phyloP scores from a whole-genome alignment of 2,113 vertebrate species.

The Pseudolaguvia tuberculata region DNA sequence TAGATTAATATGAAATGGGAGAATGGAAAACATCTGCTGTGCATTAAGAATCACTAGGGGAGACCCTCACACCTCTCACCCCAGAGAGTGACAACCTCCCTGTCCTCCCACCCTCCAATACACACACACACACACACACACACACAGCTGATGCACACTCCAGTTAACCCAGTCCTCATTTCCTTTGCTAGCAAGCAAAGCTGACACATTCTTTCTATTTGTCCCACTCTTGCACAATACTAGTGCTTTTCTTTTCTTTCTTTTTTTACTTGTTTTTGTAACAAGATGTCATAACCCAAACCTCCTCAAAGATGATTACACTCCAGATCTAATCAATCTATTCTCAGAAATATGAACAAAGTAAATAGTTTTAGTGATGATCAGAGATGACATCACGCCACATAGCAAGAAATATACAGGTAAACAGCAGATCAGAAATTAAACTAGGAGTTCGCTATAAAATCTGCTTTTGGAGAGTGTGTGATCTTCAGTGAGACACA shows the following conservation, averaged over 20 bases:
- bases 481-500: background rate
- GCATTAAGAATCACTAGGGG: conserved; percentile 43
- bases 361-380: conserved; percentile 11
- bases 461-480: background rate
- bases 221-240: conserved; percentile 13
- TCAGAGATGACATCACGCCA: conserved; percentile 36
- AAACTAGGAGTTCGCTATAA: conserved; percentile 23
- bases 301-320: conserved; percentile 15
- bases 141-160: conserved; percentile 18
- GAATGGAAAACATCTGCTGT: conserved; percentile 56
- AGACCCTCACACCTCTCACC: conserved; percentile 43
- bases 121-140: conserved; percentile 10
- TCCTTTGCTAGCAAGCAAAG: conserved; percentile 35
- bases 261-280: conserved; percentile 22
- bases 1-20: conserved; percentile 44
- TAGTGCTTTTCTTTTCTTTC: background rate
- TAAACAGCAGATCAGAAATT: conserved; percentile 5
- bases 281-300: conserved; percentile 8
- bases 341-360: conserved; percentile 14
- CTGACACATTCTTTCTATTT: conserved; percentile 24
- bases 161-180: conserved; percentile 44
- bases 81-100: conserved; percentile 11
- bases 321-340: conserved; percentile 16
- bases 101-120: background rate
- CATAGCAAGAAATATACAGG: conserved; percentile 3